A percentile compares a stretch with the other conserved stretches of the same genome.
Evolutionary conservation across 2,888 invertebrate genomes (phyloP).

Genomic region (Boloria selene): DNA sequence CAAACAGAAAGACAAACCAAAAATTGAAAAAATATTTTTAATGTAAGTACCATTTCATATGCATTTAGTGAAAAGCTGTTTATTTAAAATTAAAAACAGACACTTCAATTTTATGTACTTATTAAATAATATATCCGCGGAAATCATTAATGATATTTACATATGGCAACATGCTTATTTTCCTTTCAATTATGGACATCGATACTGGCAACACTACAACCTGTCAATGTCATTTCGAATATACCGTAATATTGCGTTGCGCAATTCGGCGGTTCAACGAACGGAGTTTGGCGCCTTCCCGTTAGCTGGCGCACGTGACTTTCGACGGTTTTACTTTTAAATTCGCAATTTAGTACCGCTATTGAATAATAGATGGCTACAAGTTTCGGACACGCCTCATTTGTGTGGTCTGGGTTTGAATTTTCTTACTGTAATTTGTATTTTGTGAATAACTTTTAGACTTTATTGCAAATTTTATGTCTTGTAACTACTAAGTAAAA

Average conservation of each 20-base stretch:
- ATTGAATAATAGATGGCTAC: constrained; percentile 64
- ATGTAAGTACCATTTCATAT: too few species aligned
- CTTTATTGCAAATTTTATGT: not conserved
- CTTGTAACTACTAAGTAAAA: too few species aligned
- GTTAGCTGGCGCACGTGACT: constrained; percentile 73
- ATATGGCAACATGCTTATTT: too few species aligned
- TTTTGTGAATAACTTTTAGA: constrained; percentile 11
- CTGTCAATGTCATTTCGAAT: constrained; percentile 42
- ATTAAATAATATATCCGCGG: too few species aligned
- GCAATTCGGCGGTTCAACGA: constrained; percentile 60
- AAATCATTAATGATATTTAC: too few species aligned
- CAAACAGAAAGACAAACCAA: too few species aligned
- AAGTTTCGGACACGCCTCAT: constrained; percentile 23
- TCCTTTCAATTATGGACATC: not conserved
- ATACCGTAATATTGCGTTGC: constrained; percentile 45
- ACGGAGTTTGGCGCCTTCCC: constrained; percentile 73
- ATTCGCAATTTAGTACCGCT: constrained; percentile 73
- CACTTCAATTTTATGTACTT: too few species aligned
- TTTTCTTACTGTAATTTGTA: constrained; percentile 5
- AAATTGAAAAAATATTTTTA: too few species aligned
- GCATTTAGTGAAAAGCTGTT: too few species aligned
- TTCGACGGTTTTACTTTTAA: constrained; percentile 74
- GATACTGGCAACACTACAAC: constrained; percentile 16
- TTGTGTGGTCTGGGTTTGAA: constrained; percentile 2
- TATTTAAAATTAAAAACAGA: too few species aligned